These are phyloP conservation scores for Misgurnus mizolepis DNA, from an alignment of 2,113 vertebrate species.

Conservation along the genomic window DNA sequence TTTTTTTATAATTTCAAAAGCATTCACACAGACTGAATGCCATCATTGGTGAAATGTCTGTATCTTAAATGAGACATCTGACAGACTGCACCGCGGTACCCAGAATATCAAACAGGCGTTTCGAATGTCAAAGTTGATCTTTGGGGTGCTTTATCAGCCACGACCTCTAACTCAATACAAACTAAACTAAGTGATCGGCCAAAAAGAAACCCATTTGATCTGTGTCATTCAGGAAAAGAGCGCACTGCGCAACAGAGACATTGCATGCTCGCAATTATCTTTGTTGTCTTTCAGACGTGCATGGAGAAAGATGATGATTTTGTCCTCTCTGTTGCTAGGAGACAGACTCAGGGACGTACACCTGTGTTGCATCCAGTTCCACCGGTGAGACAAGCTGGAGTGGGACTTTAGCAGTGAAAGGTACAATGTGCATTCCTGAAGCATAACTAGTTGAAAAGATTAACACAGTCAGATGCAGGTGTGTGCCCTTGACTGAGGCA, in stretches of 20 bases:
- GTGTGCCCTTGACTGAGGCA: not conserved
- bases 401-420: constrained; percentile 80
- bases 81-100: not conserved
- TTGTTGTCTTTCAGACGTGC: constrained; percentile 43
- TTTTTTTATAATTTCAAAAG: constrained; percentile 18
- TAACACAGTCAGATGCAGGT: not conserved
- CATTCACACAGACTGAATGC: not conserved
- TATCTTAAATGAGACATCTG: constrained; percentile 14
- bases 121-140: not conserved
- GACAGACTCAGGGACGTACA: constrained; percentile 84
- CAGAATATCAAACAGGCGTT: constrained; percentile 5
- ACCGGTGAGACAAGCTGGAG: constrained; percentile 84
- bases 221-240: constrained; percentile 28
- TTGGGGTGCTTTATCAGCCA: not conserved
- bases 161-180: constrained; percentile 42
- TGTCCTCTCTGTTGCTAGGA: constrained; percentile 73
- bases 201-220: constrained; percentile 44
- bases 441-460: not conserved
- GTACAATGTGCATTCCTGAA: constrained; percentile 66
- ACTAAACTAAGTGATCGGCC: constrained; percentile 1
- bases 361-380: constrained; percentile 82
- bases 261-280: constrained; percentile 48
- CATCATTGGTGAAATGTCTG: constrained; percentile 1
- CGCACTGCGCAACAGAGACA: not conserved
- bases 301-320: constrained; percentile 43